Percentiles rank a stretch among this genome's conserved stretches.
These are phyloP conservation scores for Mormyrus hasselquistii DNA, from an alignment of 2,797 vertebrate species.

Conservation along the genomic window DNA sequence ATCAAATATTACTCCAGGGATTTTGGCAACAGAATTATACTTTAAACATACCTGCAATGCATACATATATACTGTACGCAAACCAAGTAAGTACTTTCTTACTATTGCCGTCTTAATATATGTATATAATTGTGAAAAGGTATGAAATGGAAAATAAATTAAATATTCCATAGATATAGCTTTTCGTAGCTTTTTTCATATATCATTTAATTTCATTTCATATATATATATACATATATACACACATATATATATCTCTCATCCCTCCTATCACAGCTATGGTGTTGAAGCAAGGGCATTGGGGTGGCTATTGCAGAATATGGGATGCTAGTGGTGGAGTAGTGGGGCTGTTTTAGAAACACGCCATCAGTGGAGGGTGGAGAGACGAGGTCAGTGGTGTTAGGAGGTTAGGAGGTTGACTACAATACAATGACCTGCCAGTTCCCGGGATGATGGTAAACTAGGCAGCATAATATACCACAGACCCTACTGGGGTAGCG, in stretches of 20 bases:
- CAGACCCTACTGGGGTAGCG: background rate
- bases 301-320: background rate
- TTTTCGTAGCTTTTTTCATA: background rate
- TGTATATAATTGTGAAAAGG: background rate
- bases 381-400: slow-evolving; percentile 15
- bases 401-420: slow-evolving; percentile 20
- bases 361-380: slow-evolving; percentile 8
- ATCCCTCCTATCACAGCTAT: slow-evolving; percentile 34
- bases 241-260: too few relatives aligned
- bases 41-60: background rate
- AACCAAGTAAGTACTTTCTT: background rate
- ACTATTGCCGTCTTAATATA: background rate
- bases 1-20: slow-evolving; percentile 9
- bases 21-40: background rate
- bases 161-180: background rate
- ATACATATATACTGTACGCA: background rate
- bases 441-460: background rate
- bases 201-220: slow-evolving; percentile 26
- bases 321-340: slow-evolving; percentile 12
- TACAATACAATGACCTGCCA: slow-evolving; percentile 34
- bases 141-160: background rate
- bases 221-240: background rate
- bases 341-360: slow-evolving; percentile 2
- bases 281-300: background rate
- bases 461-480: background rate